phyloP scores from a whole-genome alignment of 2,888 invertebrate genomes.

The Stramonita haemastoma region DNA sequence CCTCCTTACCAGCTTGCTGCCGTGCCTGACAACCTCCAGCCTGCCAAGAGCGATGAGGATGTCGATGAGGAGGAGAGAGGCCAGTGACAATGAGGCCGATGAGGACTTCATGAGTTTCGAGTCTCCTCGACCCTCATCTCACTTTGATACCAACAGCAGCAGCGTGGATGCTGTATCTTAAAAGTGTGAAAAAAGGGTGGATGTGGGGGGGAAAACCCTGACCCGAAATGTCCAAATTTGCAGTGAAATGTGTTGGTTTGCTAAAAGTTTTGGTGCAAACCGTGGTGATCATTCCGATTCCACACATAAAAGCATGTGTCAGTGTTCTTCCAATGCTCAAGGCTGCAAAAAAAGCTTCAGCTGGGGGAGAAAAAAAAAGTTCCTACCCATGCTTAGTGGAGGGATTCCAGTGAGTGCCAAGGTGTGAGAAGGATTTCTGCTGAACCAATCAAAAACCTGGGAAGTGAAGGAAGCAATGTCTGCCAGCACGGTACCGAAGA shows the following conservation, averaged over 20 bases:
- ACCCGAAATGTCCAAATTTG: not conserved
- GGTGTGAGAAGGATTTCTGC: too few relatives aligned
- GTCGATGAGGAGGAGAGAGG: slow-evolving; percentile 50
- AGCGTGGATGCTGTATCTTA: not conserved
- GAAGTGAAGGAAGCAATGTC: too few relatives aligned
- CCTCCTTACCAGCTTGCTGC: slow-evolving; percentile 81
- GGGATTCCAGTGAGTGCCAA: too few relatives aligned
- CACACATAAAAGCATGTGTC: not conserved
- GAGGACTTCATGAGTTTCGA: slow-evolving; percentile 45
- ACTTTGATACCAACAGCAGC: not conserved
- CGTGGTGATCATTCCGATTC: not conserved
- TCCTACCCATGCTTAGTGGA: too few relatives aligned
- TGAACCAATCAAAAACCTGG: too few relatives aligned
- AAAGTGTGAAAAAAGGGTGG: not conserved
- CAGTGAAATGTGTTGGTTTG: not conserved
- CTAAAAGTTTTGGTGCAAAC: not conserved
- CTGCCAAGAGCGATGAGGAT: slow-evolving; percentile 22
- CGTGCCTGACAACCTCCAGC: slow-evolving; percentile 46
- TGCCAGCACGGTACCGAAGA: too few relatives aligned
- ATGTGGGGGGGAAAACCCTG: not conserved
- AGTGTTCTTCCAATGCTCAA: not conserved
- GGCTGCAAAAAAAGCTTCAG: too few relatives aligned
- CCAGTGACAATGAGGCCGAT: slow-evolving; percentile 51
- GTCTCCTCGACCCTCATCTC: slow-evolving; percentile 10
- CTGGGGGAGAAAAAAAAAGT: too few relatives aligned